phyloP scores from a whole-genome alignment of 2,113 vertebrate genomes.

The Tiliqua scincoides region DNA sequence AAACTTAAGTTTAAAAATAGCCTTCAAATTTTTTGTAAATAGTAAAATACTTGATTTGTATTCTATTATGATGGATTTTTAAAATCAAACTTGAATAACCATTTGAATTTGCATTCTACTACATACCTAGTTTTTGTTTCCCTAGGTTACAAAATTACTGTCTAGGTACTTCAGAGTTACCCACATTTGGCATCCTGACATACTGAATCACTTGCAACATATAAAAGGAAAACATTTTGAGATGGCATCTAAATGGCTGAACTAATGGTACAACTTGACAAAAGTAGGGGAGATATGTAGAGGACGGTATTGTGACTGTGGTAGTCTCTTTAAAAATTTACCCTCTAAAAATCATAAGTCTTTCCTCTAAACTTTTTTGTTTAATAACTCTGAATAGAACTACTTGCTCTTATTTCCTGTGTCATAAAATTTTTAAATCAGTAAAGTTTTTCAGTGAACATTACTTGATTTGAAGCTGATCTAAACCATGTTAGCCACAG shows the following conservation, averaged over 20 bases:
- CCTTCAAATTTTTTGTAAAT: background rate
- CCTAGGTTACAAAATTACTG: constrained; percentile 35
- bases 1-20: constrained; percentile 17
- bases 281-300: background rate
- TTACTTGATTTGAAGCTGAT: constrained; percentile 33
- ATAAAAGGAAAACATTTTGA: background rate
- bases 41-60: background rate
- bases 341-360: background rate
- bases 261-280: background rate
- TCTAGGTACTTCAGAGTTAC: background rate
- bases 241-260: background rate
- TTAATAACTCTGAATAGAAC: background rate
- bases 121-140: constrained; percentile 5
- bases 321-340: constrained; percentile 33
- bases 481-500: constrained; percentile 33
- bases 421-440: background rate
- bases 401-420: constrained; percentile 6
- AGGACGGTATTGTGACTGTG: background rate
- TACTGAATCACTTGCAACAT: background rate
- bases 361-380: constrained; percentile 16
- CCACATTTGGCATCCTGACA: background rate
- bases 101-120: constrained; percentile 36
- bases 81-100: background rate
- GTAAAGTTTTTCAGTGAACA: constrained; percentile 36
- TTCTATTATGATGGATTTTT: background rate